Percentiles rank a stretch among this genome's conserved stretches.
These are phyloP conservation scores for Cetonia aurata DNA, from an alignment of 2,888 invertebrate genomes.

Conservation along the genomic window DNA sequence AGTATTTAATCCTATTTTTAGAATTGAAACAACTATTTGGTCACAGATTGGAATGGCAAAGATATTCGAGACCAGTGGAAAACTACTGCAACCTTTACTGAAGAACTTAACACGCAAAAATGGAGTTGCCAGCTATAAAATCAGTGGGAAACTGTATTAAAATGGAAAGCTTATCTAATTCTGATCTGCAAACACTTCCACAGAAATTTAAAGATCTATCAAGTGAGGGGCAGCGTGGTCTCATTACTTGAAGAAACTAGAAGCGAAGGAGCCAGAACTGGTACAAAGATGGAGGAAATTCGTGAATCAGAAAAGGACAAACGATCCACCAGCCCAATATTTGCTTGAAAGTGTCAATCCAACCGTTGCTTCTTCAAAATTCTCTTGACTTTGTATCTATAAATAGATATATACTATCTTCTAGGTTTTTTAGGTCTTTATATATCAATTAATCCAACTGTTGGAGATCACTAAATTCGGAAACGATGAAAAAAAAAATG, in stretches of 20 bases:
- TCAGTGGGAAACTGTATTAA: constrained; percentile 48
- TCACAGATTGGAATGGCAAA: constrained; percentile 75
- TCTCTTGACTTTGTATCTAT: too few species aligned
- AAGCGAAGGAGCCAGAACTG: constrained; percentile 80
- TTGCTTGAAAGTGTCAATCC: constrained; percentile 66
- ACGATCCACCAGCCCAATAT: constrained; percentile 66
- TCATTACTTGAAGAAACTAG: constrained; percentile 85
- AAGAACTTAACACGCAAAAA: constrained; percentile 57
- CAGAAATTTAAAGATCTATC: constrained; percentile 86
- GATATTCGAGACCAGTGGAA: constrained; percentile 69
- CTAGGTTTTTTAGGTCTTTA: too few species aligned
- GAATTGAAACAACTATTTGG: background rate
- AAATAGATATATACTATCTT: too few species aligned
- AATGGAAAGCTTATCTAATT: constrained; percentile 82
- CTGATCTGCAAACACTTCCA: constrained; percentile 82
- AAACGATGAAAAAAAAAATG: constrained; percentile 52
- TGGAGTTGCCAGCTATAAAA: constrained; percentile 46
- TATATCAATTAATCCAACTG: constrained; percentile 60
- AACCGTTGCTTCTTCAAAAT: too few species aligned
- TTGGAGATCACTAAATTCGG: constrained; percentile 57
- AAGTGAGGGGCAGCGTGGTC: constrained; percentile 84
- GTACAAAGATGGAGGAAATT: constrained; percentile 83
- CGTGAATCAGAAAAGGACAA: constrained; percentile 69
- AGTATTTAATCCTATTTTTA: background rate
- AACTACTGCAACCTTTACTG: constrained; percentile 69